Conservation (phyloP, 2,888 invertebrate species). For the Drosophila atroscutellata region DNA sequence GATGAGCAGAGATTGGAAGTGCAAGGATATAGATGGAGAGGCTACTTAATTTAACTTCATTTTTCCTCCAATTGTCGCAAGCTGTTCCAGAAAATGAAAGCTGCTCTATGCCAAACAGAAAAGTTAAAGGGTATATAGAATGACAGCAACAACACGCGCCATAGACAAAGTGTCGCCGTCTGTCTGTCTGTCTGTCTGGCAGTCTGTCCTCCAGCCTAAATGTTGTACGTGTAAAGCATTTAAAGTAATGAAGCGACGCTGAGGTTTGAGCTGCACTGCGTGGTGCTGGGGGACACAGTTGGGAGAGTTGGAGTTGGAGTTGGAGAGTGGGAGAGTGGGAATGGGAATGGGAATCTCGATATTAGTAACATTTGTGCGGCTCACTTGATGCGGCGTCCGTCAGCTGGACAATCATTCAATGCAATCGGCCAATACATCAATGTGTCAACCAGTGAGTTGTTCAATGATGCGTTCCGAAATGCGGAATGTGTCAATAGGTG, state of each 20-base stretch:
- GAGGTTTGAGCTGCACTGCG: constrained; percentile 27
- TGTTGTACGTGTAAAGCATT: constrained; percentile 78
- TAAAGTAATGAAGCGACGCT: constrained; percentile 70
- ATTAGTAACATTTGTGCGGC: constrained; percentile 68
- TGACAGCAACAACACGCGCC: constrained; percentile 38
- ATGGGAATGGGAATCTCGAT: constrained; percentile 6
- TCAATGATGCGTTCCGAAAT: constrained; percentile 72
- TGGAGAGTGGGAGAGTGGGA: background rate
- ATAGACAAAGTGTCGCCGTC: constrained; percentile 53
- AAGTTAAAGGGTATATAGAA: background rate
- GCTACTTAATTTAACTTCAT: too few species aligned
- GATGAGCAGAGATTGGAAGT: background rate
- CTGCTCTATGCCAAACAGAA: background rate
- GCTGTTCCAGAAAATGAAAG: background rate
- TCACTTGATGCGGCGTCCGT: constrained; percentile 59
- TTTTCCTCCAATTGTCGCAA: background rate
- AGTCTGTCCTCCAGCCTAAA: constrained; percentile 51
- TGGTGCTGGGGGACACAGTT: background rate
- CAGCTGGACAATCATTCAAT: constrained; percentile 64
- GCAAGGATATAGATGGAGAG: too few species aligned
- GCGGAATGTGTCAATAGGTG: constrained; percentile 58
- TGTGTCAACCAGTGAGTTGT: constrained; percentile 66
- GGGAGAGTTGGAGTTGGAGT: background rate
- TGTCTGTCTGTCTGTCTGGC: constrained; percentile 15
- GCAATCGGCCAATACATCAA: constrained; percentile 71